Evolutionary conservation across 2,797 vertebrate species (phyloP), one percentile per base, ranked within the genome.

Genomic region (Coregonus sp.): DNA sequence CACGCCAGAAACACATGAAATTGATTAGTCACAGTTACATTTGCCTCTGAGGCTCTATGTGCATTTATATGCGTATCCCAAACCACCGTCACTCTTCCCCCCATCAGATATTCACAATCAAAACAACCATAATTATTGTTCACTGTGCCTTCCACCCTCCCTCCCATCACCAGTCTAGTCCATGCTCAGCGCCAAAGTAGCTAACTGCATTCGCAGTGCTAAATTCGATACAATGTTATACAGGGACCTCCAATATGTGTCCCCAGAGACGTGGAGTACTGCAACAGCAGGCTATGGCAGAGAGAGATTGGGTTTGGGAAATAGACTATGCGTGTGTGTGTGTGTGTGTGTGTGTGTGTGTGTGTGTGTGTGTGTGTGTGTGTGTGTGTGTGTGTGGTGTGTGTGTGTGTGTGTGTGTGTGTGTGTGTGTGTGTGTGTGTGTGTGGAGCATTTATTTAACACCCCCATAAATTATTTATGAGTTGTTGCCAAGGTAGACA

Each of bases 381-480:
- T 40, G 37, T 40, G 35, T 35, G 33, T 35, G 33, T 35, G 33
- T 35, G 33, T 35, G 33, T 35, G 33, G 33, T 35, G 33, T 35
- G 33, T 35, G 33, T 37, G 35, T 37, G 35, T 37, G 37, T 37
- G 37, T 37, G 37, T 37, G 37, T 37, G 37, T 37, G 37, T 37
- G 37, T 37, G 37, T 37, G 37, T 37, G 37, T 37, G 37, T 37
- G 35, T 37, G 35, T 37, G 35, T 37, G 35, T 40, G 37, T 40
- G 1, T 1, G 40, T 20, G 29, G 50, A 66, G 51, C 71, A 25
- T 78, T 81, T 80, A 80, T 75, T 86, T 76, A 80, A 54, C 77
- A 9, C 75, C 56, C 1, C n/a, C 76, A 87, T 90, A 81, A 89
- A 90, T 91, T 87, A 90, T 88, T 81, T 78, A 90, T 6, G 0